phyloP scores from a whole-genome alignment of 2,113 vertebrate genomes.

The Ornithorhynchus anatinus region DNA sequence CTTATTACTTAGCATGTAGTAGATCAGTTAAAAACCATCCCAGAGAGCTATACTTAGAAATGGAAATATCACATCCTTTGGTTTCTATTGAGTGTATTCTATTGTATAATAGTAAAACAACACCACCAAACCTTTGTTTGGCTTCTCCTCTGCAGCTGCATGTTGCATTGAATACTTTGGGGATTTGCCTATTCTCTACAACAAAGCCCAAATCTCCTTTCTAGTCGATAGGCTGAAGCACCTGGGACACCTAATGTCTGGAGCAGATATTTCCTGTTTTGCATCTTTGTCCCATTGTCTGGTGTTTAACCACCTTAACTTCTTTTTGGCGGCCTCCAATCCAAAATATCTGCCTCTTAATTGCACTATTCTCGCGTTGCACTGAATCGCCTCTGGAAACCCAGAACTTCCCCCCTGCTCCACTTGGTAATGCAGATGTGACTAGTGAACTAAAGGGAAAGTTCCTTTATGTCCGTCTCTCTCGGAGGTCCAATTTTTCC shows the following conservation, averaged over 20 bases:
- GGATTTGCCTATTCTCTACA: conserved; percentile 59
- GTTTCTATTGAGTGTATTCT: conserved; percentile 64
- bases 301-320: conserved; percentile 23
- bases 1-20: no score
- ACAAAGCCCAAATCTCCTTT: conserved; percentile 61
- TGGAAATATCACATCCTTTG: conserved; percentile 52
- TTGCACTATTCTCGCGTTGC: not conserved
- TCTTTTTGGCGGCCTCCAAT: conserved; percentile 39
- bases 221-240: conserved; percentile 56
- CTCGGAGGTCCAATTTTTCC: no score
- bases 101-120: not conserved
- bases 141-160: conserved; percentile 61
- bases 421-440: no score
- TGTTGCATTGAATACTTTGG: conserved; percentile 49
- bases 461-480: no score
- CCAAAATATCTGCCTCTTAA: conserved; percentile 29
- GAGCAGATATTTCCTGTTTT: conserved; percentile 74
- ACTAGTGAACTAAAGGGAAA: not conserved
- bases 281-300: conserved; percentile 56
- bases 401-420: not conserved
- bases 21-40: conserved; percentile 57
- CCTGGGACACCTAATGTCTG: conserved; percentile 62
- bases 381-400: not conserved
- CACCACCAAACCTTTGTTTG: conserved; percentile 63
- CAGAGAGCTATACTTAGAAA: conserved; percentile 64